Evolutionary conservation across 2,113 vertebrate species (phyloP).

Genomic region (Cygnus buccinator): DNA sequence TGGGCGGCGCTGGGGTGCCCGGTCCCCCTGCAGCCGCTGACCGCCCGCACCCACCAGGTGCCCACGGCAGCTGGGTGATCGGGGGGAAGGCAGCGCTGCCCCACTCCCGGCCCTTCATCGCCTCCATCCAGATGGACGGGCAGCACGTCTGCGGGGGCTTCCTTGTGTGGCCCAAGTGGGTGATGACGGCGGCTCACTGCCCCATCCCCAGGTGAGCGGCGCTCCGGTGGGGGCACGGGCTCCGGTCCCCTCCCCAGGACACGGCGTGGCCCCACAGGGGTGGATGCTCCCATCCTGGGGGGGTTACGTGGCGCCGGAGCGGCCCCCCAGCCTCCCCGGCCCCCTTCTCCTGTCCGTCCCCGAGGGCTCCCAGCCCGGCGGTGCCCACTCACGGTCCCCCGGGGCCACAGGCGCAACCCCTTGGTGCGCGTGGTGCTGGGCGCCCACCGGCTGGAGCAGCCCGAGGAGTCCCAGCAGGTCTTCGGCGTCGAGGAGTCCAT

Average conservation of each 20-base stretch:
- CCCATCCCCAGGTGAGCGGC: slow-evolving; percentile 52
- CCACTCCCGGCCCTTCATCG: slow-evolving; percentile 86
- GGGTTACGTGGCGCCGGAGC: background rate
- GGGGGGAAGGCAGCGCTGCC: slow-evolving; percentile 74
- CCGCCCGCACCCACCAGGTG: slow-evolving; percentile 29
- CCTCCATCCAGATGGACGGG: slow-evolving; percentile 67
- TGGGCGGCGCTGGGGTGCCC: accelerated
- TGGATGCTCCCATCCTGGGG: accelerated
- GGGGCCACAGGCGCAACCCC: background rate
- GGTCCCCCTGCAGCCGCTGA: accelerated
- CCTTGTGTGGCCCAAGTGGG: slow-evolving; percentile 71
- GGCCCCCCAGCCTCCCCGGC: background rate
- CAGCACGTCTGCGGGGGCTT: slow-evolving; percentile 71
- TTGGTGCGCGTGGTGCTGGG: slow-evolving; percentile 64
- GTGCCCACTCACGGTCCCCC: background rate
- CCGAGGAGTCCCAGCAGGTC: slow-evolving; percentile 67
- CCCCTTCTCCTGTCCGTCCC: accelerated
- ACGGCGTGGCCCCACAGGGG: accelerated
- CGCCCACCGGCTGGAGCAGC: slow-evolving; percentile 40
- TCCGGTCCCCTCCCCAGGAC: accelerated
- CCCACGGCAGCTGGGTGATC: slow-evolving; percentile 72
- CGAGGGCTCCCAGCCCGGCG: accelerated
- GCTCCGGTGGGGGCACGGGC: accelerated
- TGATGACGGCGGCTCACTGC: slow-evolving; percentile 78
- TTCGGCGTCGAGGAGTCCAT: slow-evolving; percentile 32